Evolutionary conservation across 2,888 invertebrate genomes (phyloP).

Genomic region (Molanna angustata): DNA sequence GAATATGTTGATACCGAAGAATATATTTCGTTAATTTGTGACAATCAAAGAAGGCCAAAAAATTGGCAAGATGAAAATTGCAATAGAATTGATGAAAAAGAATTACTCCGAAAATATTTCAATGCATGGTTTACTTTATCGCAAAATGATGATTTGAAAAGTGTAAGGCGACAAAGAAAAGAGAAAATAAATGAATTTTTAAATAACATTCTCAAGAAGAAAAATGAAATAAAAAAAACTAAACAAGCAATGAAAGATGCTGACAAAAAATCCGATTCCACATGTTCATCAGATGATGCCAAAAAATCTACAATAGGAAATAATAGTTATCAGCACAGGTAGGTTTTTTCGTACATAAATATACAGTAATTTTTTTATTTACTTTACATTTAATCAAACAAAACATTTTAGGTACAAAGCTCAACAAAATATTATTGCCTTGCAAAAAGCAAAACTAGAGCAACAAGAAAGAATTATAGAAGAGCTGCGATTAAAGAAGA

Average conservation of each 20-base stretch:
- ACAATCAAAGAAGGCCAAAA: slow-evolving; percentile 5
- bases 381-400: no score
- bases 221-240: slow-evolving; percentile 19
- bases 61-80: neutral
- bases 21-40: slow-evolving; percentile 1
- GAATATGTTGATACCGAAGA: neutral
- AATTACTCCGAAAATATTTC: slow-evolving; percentile 23
- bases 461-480: slow-evolving; percentile 72
- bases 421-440: slow-evolving; percentile 70
- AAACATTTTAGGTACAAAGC: slow-evolving; percentile 58
- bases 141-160: slow-evolving; percentile 7
- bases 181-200: slow-evolving; percentile 27
- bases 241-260: neutral
- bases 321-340: slow-evolving; percentile 24
- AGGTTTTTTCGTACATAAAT: no score
- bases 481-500: slow-evolving; percentile 67
- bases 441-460: slow-evolving; percentile 67
- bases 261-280: slow-evolving; percentile 5
- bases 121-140: slow-evolving; percentile 17
- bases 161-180: slow-evolving; percentile 8
- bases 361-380: no score
- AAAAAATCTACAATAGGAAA: neutral
- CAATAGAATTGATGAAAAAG: neutral
- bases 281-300: slow-evolving; percentile 4
- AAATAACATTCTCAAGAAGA: slow-evolving; percentile 21